Base-by-base conservation (phyloP, 2,113 vertebrate species). In the Bombycilla garrulus region DNA sequence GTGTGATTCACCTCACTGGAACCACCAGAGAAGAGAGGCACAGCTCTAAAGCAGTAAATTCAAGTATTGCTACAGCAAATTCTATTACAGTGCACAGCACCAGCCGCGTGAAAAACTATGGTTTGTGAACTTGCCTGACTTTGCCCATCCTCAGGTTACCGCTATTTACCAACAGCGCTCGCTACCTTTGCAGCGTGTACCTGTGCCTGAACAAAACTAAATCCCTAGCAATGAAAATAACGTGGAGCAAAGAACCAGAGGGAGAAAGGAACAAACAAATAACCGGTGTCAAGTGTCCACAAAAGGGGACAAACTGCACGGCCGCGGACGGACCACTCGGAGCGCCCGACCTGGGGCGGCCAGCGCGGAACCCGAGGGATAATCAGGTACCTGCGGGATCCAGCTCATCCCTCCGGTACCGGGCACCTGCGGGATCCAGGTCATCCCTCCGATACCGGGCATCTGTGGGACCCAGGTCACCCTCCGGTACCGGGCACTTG, bases 211-310 rank as follows among this genome's bases (percentile, higher is more conserved):
- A 42, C 31, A 33, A 28, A 60, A 16, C 0, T 33, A 12, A 24
- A 38, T 0, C 23, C 2, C 5, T 2, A 15, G 19, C 22, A 53
- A 36, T 4, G 21, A 48, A 56, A 62, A 5, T 1, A 16, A 15
- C 24, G 0, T 0, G 58, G 48, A 33, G 2, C 20, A 29, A 47
- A 45, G 35, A 54, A 23, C 24, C 6, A 0, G 21, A 4, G 26
- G 18, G 6, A 3, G 7, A 54, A 77, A 33, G 10, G 7, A 54
- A 61, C 8, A 29, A 26, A 42, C 25, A 20, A 36, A 3, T 0
- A 31, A 23, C 0, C 8, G 0, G 33, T 15, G 47, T 10, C n/a
- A 5, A 7, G 60, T 0, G 45, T 1, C 26, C 21, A 3, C 42
- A 12, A 4, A 10, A 5, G 5, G 8, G 44, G 18, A 19, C 12